Base-by-base conservation (phyloP, 2,888 invertebrate species). In the Sarcophaga rosellei region DNA sequence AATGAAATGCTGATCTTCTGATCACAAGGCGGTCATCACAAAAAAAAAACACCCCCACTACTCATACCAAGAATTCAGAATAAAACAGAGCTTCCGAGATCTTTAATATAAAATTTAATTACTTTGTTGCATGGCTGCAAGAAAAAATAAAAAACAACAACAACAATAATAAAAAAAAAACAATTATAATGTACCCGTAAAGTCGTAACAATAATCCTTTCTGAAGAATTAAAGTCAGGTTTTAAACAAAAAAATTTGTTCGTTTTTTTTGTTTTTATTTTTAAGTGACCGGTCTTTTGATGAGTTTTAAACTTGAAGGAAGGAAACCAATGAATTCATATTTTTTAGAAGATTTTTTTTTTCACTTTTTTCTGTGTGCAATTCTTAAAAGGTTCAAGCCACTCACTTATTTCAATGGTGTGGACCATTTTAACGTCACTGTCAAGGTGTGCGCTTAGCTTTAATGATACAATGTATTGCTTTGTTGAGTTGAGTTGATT, bases 71-170 rank as follows among this genome's bases (percentile, higher is more conserved):
- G 61, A 59, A 62, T 25, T 63, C 68, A 59, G 47, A 57, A 66
- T 6, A 20, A 25, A 25, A 59, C 3, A 66, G 70, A 82, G 45
- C 81, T 78, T 25, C 8, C 72, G 20, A 25, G 59, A 66, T 72
- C 72, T 72, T 66, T 63, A 20, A 70, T 53, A 83, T 11, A 73
- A 72, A 84, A 81, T 78, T 75, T 81, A 86, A 86, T 74, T 84
- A 84, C 81, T 84, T 81, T 78, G 80, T 86, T 84, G 81, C 84
- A 74, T 80, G 86, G 44, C 47, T 47, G 21, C n/a, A 12, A 59
- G 65, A 12, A 44, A 53, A 23, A 12, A 47, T 8, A 17, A 53
- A 10, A 47, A 53, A 44, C 44, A 8, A 25, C n/a, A 45, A 10
- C 59, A n/a, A 17, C 6, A 61, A 65, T 6, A 62, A 35, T 25